Conservation (phyloP, 92 coral and sea anemone genomes). For the Pocillopora grandis region DNA sequence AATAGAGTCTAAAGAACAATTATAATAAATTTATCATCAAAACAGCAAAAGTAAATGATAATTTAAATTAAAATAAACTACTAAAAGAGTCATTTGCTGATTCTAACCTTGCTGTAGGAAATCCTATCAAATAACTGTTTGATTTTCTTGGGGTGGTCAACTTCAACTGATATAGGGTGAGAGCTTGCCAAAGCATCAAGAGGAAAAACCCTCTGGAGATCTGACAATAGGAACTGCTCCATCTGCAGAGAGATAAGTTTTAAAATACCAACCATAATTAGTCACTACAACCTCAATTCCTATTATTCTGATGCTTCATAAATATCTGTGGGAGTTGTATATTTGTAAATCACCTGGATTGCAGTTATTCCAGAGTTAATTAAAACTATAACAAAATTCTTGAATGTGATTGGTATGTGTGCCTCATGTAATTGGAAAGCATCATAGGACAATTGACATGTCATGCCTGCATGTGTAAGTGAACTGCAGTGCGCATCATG, state of each 20-base stretch:
- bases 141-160: slow-evolving; percentile 87
- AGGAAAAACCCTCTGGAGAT: slow-evolving; percentile 82
- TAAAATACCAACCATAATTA: no score
- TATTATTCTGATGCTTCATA: no score
- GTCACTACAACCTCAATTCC: no score
- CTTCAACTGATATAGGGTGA: slow-evolving; percentile 92
- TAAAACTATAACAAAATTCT: no score
- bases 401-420: no score
- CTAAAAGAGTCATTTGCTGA: background rate
- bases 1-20: no score
- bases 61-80: background rate
- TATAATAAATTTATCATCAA: no score
- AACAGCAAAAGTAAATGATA: background rate
- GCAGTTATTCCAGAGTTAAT: no score
- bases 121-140: slow-evolving; percentile 85
- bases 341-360: background rate
- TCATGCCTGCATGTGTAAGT: no score
- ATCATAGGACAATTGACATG: no score
- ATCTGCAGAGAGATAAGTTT: slow-evolving; percentile 50
- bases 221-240: slow-evolving; percentile 79
- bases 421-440: no score
- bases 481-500: no score
- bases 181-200: slow-evolving; percentile 85
- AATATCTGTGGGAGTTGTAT: background rate
- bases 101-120: slow-evolving; percentile 86